Base-by-base conservation (phyloP, 2,797 vertebrate species). In the Morus bassanus region DNA sequence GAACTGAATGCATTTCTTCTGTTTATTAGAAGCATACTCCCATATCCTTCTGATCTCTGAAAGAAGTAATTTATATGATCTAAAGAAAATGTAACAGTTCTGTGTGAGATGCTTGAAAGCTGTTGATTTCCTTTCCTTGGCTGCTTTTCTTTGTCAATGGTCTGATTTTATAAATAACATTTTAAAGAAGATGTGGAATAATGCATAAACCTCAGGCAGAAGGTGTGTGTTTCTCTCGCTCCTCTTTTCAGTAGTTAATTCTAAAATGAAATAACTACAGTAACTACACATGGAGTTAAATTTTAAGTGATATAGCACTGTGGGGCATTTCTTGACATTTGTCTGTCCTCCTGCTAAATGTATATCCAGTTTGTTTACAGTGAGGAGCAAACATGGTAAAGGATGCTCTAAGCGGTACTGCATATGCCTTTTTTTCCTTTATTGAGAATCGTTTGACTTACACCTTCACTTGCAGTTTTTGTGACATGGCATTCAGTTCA, bases 11-110 rank as follows among this genome's bases (percentile, higher is more conserved):
- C 33, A 48, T 95, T 86, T 95, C 35, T 74, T 85, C 33, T 75
- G 54, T 95, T 93, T 94, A 93, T 94, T 95, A 73, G 77, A 94
- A 86, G 37, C 74, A 61, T 81, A 33, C 84, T 92, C 46, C 85
- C 53, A 27, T 88, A 75, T 81, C 48, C 28, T 69, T 94, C 76
- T 89, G 64, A 84, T 94, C 85, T 93, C 54, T 81, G 50, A 84
- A 79, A 91, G 54, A 50, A 84, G 48, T 88, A 76, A 81, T 86
- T 93, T 88, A 63, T 81, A 37, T 24, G 39, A 79, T 65, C 16
- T 73, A 84, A 86, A 75, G 84, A 91, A 92, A 90, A 61, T 28
- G 14, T 84, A 63, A 7, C 21, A 12, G 2, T 84, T 64, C n/a
- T 70, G n/a, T 85, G 11, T 70, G 57, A 92, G 79, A 61, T 72